Base-by-base conservation (phyloP, 2,888 invertebrate species). In the Epirrhoe tristata region DNA sequence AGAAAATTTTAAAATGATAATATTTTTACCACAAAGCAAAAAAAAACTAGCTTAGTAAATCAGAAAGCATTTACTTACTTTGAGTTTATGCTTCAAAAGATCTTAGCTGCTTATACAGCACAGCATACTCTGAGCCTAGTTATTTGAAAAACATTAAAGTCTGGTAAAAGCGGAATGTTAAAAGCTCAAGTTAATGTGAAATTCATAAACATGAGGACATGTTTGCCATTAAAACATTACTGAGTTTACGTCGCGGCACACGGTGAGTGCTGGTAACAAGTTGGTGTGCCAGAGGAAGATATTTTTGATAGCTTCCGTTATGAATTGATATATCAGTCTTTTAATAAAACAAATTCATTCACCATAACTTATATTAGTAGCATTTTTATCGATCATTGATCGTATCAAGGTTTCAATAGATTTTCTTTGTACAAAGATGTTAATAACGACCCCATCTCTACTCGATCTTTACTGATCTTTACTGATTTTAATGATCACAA, bases 171-270 rank as follows among this genome's bases (percentile, higher is more conserved):
- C 39, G 63, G 70, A 72, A 72, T 69, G 69, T 66, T 70, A 75
- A 71, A 67, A 63, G 70, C 71, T 68, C 59, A 66, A 67, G 66
- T 70, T 68, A 69, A 74, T 74, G 70, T 70, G 71, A 74, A 73
- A 70, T 75, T 75, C 70, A 75, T 74, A 72, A 75, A 70, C 68
- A 73, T 66, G 74, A 71, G 59, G 51, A 64, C 66, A 73, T 69
- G 70, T 67, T 69, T 66, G 60, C 70, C 72, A 72, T 76, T 72
- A 71, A 72, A 71, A 70, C 67, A 73, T 74, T 75, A 73, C 67
- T 48, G 62, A 67, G 74, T 70, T 67, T 72, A 63, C 69, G 63
- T 67, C 65, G 63, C 54, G 60, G 70, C 57, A 66, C 58, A 69
- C 63, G 67, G 62, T 62, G 66, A 71, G 69, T 67, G 69, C 67